Evolutionary conservation across 2,888 invertebrate species (phyloP).

Genomic region (Drosophila multiciliata): DNA sequence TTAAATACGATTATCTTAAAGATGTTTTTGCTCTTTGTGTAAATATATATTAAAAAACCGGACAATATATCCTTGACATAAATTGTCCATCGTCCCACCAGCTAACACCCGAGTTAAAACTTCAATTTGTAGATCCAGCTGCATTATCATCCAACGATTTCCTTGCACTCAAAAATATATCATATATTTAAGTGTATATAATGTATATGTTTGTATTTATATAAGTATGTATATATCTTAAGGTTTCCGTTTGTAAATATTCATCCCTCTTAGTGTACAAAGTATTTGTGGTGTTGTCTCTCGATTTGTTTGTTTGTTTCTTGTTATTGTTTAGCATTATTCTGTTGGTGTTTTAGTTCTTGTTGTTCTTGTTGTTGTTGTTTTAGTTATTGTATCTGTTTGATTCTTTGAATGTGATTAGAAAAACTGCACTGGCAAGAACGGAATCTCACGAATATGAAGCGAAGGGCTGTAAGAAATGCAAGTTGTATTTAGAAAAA

Average conservation of each 20-base stretch:
- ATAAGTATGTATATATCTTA: conserved; percentile 48
- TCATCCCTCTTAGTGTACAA: conserved; percentile 64
- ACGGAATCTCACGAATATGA: conserved; percentile 84
- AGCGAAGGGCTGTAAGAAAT: conserved; percentile 83
- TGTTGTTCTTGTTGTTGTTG: conserved; percentile 29
- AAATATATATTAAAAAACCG: conserved; percentile 70
- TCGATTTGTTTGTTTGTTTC: conserved; percentile 26
- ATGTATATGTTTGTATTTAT: conserved; percentile 54
- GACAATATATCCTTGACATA: conserved; percentile 62
- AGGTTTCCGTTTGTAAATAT: conserved; percentile 71
- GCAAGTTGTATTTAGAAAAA: conserved; percentile 55
- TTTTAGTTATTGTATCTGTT: conserved; percentile 51
- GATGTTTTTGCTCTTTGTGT: conserved; percentile 63
- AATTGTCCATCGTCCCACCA: conserved; percentile 45
- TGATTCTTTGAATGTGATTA: conserved; percentile 58
- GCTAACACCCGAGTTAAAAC: conserved; percentile 62
- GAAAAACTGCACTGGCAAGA: conserved; percentile 84
- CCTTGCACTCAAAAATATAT: conserved; percentile 74
- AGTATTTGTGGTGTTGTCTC: conserved; percentile 60
- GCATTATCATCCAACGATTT: conserved; percentile 48
- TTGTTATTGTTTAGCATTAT: conserved; percentile 36
- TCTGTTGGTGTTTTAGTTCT: conserved; percentile 23
- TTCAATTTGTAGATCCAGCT: conserved; percentile 65
- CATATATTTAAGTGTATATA: conserved; percentile 42
- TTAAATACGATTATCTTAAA: conserved; percentile 65